Evolutionary conservation across 2,113 vertebrate species (phyloP).

Genomic region (Heterocephalus glaber): DNA sequence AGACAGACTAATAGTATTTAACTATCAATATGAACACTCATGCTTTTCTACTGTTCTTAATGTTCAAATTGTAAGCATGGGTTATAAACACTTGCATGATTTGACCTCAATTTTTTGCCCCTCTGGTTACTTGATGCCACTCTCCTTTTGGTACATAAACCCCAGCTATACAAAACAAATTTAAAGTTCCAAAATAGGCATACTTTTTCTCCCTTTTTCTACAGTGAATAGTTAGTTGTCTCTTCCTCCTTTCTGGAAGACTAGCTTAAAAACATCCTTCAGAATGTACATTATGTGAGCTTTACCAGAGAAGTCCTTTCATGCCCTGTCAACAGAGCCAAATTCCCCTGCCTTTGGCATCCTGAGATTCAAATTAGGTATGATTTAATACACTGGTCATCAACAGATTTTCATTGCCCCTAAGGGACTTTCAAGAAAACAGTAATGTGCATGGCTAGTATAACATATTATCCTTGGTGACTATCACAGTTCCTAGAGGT

Average conservation of each 20-base stretch:
- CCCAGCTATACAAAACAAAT: background rate
- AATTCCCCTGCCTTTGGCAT: background rate
- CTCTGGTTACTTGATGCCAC: background rate
- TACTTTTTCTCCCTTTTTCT: background rate
- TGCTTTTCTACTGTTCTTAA: background rate
- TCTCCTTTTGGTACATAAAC: background rate
- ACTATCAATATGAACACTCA: background rate
- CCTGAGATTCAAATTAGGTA: background rate
- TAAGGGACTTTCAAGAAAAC: background rate
- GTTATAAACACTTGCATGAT: background rate
- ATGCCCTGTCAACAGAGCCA: background rate
- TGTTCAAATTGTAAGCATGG: background rate
- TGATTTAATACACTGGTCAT: background rate
- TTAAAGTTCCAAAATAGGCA: background rate
- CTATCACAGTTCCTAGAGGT: background rate
- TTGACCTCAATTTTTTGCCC: background rate
- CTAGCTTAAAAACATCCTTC: background rate
- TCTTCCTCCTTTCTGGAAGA: background rate
- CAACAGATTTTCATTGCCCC: background rate
- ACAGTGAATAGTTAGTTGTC: background rate
- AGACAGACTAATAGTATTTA: background rate
- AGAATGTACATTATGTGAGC: background rate
- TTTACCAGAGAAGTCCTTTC: background rate
- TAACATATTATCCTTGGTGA: background rate
- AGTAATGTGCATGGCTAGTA: fast-evolving